These are phyloP conservation scores for Ptychobarbus kaznakovi DNA, from an alignment of 2,797 vertebrate species.

Conservation along the genomic window DNA sequence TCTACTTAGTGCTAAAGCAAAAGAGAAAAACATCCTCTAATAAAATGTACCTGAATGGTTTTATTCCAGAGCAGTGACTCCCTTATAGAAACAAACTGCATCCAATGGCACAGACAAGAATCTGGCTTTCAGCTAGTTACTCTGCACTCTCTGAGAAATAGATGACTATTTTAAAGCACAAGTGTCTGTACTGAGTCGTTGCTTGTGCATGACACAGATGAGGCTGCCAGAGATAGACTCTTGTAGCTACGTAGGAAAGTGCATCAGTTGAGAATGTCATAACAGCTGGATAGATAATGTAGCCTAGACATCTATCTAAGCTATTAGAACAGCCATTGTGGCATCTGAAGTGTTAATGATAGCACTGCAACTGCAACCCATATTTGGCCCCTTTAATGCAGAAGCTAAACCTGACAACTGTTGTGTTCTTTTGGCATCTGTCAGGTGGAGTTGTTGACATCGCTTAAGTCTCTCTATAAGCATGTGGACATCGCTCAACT, in stretches of 20 bases:
- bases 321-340: conserved; percentile 19
- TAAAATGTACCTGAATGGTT: not conserved
- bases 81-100: not conserved
- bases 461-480: conserved; percentile 85
- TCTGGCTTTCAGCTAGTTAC: not conserved
- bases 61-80: not conserved
- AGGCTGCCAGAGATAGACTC: conserved; percentile 34
- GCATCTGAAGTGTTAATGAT: conserved; percentile 20
- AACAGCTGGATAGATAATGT: conserved; percentile 24
- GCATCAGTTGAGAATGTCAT: conserved; percentile 15
- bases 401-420: not conserved
- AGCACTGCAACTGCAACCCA: not conserved
- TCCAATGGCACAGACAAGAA: not conserved
- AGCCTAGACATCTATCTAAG: conserved; percentile 6
- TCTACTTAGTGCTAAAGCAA: not conserved
- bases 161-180: conserved; percentile 51
- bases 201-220: conserved; percentile 21
- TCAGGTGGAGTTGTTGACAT: conserved; percentile 85
- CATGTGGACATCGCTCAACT: conserved; percentile 84
- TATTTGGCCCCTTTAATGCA: not conserved
- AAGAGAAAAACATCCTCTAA: not conserved
- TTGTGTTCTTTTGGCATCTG: conserved; percentile 33
- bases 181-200: conserved; percentile 21
- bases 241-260: conserved; percentile 2
- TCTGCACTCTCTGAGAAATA: not conserved